phyloP scores from a whole-genome alignment of 1,140 invertebrate genomes.

The Cherax destructor region DNA sequence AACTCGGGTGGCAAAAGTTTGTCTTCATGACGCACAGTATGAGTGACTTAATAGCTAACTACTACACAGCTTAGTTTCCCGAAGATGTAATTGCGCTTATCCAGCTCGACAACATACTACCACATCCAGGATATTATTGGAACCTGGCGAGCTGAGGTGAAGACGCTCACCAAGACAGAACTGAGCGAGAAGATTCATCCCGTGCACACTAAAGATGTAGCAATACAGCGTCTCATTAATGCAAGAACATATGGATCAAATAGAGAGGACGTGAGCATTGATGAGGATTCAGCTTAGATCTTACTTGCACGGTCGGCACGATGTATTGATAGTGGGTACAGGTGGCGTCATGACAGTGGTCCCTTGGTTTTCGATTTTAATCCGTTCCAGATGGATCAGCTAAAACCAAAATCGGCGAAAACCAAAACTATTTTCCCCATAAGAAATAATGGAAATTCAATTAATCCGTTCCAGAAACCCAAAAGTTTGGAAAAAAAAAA shows the following conservation, averaged over 20 bases:
- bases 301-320: slow-evolving; percentile 13
- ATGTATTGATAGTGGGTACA: slow-evolving; percentile 9
- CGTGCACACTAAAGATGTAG: slow-evolving; percentile 5
- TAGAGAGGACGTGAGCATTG: neutral
- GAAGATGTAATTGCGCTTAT: slow-evolving; percentile 26
- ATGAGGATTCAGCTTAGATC: slow-evolving; percentile 25
- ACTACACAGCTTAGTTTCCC: slow-evolving; percentile 23
- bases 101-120: slow-evolving; percentile 3
- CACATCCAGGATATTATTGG: neutral
- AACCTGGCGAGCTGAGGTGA: neutral
- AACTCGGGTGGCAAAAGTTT: slow-evolving; percentile 34
- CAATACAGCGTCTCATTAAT: slow-evolving; percentile 10
- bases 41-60: neutral
- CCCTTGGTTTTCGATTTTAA: too few species aligned
- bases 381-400: too few species aligned
- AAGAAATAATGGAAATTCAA: too few species aligned
- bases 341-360: slow-evolving; percentile 20
- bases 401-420: too few species aligned
- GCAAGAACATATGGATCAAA: neutral
- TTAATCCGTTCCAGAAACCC: too few species aligned
- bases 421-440: too few species aligned
- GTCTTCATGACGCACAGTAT: slow-evolving; percentile 31
- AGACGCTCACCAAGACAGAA: neutral
- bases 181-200: neutral
- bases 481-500: too few species aligned